Conservation (phyloP, 1,140 invertebrate species). For the Magallana angulata region DNA sequence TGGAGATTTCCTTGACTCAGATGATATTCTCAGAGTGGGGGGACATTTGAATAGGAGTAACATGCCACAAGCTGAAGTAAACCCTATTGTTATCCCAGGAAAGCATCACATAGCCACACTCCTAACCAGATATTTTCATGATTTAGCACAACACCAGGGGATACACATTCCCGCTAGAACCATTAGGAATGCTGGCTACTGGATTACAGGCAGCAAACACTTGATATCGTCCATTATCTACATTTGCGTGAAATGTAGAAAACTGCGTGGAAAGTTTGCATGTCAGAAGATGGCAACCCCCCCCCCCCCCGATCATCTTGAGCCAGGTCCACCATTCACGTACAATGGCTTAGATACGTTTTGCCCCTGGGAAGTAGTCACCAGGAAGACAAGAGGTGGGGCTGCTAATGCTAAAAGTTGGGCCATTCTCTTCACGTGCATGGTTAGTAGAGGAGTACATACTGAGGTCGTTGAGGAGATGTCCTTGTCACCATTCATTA, state of each 20-base stretch:
- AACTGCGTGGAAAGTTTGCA: neutral
- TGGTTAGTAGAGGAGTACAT: constrained; percentile 50
- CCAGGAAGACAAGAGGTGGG: constrained; percentile 43
- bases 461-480: constrained; percentile 60
- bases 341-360: constrained; percentile 42
- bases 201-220: neutral
- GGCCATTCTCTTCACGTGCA: constrained; percentile 57
- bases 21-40: neutral
- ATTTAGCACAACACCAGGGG: neutral
- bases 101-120: constrained; percentile 4
- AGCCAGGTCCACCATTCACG: constrained; percentile 13
- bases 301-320: constrained; percentile 38
- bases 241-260: constrained; percentile 39
- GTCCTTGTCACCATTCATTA: constrained; percentile 57
- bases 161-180: neutral
- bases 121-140: neutral
- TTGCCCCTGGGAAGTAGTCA: constrained; percentile 46
- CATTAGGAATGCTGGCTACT: neutral
- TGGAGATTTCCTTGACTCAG: neutral
- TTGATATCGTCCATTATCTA: neutral
- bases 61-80: neutral
- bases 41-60: neutral
- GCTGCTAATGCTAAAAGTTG: constrained; percentile 49
- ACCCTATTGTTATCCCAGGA: neutral
- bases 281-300: constrained; percentile 50